Base-by-base conservation (phyloP, 2,888 invertebrate genomes). In the Lithodes maja region DNA sequence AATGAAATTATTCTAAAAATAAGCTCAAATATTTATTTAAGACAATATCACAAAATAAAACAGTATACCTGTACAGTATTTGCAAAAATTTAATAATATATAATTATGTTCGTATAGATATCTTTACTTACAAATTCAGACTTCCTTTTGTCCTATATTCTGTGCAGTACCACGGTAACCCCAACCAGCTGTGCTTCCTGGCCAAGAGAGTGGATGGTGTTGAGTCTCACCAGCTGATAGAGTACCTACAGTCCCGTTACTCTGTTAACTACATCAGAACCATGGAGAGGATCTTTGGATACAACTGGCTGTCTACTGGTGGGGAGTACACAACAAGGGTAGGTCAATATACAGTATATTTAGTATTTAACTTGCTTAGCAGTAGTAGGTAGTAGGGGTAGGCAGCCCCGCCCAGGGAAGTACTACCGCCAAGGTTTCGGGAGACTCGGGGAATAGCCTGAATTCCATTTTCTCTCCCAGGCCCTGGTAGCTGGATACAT, bases 281-380 rank as follows among this genome's bases (percentile, higher is more conserved):
- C 2, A 95, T 95, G 92, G 95, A 95, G 92, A 94, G 94, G 93
- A 94, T 95, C 52, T 95, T 95, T 92, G 95, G 95, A 2, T 93
- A 94, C 81, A 94, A 94, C 12, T 95, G 94, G 92, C 94, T 95
- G 87, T 95, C 95, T 90, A 95, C 95, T 12, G 95, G 95, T 53
- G 95, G 95, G 1, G 92, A 93, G 50, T 93, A 93, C 55, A 95
- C 95, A 15, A 95, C 95, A 54, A 93, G 93, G 93, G 94, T 94
- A 90, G 33, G 33, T 33, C 33, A 33, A 33, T 33, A 33, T 33
- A 33, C 33, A 33, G 33, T 33, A 33, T 33, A 33, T 33, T 0
- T 33, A 33, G 33, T 33, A 33, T 33, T 33, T 33, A 33, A 33
- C 33, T 33, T 33, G 33, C 33, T 33, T 33, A 33, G 33, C 33